Conservation (phyloP, 2,797 vertebrate genomes). For the Eidolon dupreanum region DNA sequence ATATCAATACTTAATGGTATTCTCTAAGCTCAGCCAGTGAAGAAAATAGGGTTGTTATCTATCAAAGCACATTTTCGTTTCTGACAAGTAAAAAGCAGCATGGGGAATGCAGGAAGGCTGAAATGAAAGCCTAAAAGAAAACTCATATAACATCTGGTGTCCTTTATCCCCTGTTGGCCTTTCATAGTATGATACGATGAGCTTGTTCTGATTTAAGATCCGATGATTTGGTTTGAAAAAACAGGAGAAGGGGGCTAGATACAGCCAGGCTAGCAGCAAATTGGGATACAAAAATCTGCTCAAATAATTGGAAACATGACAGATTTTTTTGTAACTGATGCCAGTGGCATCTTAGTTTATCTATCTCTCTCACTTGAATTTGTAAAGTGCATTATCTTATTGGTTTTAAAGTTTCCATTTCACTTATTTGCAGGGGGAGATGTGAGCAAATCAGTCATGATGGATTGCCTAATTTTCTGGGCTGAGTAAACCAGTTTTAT, state of each 20-base stretch:
- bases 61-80: constrained; percentile 91
- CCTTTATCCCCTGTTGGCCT: constrained; percentile 90
- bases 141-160: constrained; percentile 90
- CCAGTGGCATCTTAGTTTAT: constrained; percentile 87
- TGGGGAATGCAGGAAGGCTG: constrained; percentile 88
- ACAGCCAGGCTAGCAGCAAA: constrained; percentile 86
- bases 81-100: constrained; percentile 89
- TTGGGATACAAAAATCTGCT: constrained; percentile 86
- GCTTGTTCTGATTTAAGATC: constrained; percentile 90
- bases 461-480: constrained; percentile 99
- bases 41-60: constrained; percentile 90
- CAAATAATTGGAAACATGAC: constrained; percentile 88
- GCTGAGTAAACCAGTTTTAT: constrained; percentile 97
- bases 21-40: constrained; percentile 88
- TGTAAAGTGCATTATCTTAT: constrained; percentile 90
- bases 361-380: constrained; percentile 88
- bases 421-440: constrained; percentile 89
- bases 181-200: constrained; percentile 88
- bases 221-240: constrained; percentile 88
- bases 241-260: constrained; percentile 74
- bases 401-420: constrained; percentile 91
- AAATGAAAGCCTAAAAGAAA: constrained; percentile 90
- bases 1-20: constrained; percentile 89
- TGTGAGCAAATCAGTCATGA: constrained; percentile 97
- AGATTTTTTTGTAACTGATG: constrained; percentile 85